A percentile compares a stretch with the other conserved stretches of the same genome.
phyloP scores from a whole-genome alignment of 2,113 vertebrate species.

The Chlorodrepanis virens region DNA sequence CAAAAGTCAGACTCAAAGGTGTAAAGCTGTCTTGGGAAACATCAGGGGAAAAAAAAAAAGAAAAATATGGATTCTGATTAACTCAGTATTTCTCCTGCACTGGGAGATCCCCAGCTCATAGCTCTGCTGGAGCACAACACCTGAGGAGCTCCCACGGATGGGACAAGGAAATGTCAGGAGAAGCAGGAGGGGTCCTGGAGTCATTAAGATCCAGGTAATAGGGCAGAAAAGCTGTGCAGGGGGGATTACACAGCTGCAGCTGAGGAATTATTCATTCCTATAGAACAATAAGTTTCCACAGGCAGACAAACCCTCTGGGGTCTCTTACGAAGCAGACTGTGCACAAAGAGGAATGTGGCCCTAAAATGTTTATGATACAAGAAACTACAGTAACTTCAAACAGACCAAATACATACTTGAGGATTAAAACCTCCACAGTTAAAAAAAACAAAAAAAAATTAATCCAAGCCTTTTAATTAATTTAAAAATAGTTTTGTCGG shows the following conservation, averaged over 20 bases:
- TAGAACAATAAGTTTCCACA: neutral
- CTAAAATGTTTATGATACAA: constrained; percentile 33
- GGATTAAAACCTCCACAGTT: constrained; percentile 3
- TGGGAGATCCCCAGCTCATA: neutral
- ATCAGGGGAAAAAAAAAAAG: accelerated
- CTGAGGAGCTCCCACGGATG: neutral
- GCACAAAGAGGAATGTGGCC: neutral
- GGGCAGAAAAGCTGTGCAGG: neutral
- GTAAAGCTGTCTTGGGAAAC: neutral
- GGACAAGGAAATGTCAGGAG: neutral
- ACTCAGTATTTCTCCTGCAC: neutral
- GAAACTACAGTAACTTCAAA: constrained; percentile 27
- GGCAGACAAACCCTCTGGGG: neutral
- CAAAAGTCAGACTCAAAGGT: neutral
- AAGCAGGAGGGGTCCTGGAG: neutral
- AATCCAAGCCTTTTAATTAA: neutral
- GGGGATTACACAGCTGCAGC: neutral
- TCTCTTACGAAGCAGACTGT: neutral
- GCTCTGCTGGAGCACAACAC: neutral
- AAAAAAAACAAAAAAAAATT: neutral
- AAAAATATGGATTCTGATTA: neutral
- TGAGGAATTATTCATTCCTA: neutral
- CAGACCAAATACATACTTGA: neutral
- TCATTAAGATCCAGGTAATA: neutral
- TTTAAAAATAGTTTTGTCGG: constrained; percentile 19